phyloP scores from a whole-genome alignment of 1,140 invertebrate genomes.

The Holcopasites calliopsidis region DNA sequence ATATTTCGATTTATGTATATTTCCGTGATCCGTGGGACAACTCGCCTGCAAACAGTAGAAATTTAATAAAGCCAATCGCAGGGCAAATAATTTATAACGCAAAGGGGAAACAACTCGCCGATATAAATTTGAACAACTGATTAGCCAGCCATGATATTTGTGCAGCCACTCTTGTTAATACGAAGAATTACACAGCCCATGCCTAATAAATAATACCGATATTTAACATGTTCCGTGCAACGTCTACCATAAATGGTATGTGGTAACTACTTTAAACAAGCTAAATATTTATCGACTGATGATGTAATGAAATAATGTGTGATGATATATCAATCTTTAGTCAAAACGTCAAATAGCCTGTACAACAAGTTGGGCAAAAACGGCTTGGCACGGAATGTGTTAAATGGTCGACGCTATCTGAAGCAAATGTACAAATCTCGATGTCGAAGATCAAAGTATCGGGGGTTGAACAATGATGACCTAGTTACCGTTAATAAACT shows the following conservation, averaged over 20 bases:
- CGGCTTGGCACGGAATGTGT: too few species aligned
- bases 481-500: slow-evolving; percentile 29
- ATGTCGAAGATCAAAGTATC: slow-evolving; percentile 20
- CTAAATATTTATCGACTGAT: too few species aligned
- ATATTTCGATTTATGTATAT: too few species aligned
- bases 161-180: slow-evolving; percentile 1
- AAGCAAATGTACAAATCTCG: slow-evolving; percentile 13
- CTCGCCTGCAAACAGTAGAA: slow-evolving; percentile 1
- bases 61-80: not conserved
- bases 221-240: too few species aligned
- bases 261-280: too few species aligned
- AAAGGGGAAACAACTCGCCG: not conserved
- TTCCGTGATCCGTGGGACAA: not conserved
- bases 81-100: not conserved
- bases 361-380: too few species aligned
- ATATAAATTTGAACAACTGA: slow-evolving; percentile 20
- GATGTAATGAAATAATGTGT: too few species aligned
- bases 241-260: too few species aligned
- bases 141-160: not conserved
- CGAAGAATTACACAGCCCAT: too few species aligned
- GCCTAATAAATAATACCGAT: too few species aligned
- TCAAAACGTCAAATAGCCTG: too few species aligned
- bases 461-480: slow-evolving; percentile 17
- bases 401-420: not conserved
- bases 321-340: too few species aligned